These are phyloP conservation scores for Strigamia crassipes DNA, from an alignment of 2,888 invertebrate genomes.

Conservation along the genomic window DNA sequence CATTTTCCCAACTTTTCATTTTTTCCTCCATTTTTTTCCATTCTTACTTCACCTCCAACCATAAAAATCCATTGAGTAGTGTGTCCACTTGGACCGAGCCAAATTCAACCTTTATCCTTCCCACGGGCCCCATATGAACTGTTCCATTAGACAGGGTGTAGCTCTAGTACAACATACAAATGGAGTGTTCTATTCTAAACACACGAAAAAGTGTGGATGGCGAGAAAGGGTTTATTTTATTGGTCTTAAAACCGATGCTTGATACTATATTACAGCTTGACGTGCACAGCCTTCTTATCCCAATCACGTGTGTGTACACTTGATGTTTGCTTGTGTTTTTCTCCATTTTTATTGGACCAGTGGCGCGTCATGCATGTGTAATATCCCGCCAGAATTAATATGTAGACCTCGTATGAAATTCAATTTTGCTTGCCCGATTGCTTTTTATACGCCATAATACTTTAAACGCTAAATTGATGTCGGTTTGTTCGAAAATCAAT, in stretches of 20 bases:
- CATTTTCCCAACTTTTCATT: background rate
- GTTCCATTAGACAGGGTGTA: slow-evolving; percentile 29
- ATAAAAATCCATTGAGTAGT: background rate
- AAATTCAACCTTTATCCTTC: slow-evolving; percentile 24
- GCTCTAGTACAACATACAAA: slow-evolving; percentile 17
- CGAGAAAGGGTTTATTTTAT: slow-evolving; percentile 25
- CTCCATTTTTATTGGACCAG: slow-evolving; percentile 14
- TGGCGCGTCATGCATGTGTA: slow-evolving; percentile 32
- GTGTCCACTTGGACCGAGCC: slow-evolving; percentile 13
- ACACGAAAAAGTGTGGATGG: background rate
- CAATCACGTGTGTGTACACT: slow-evolving; percentile 28
- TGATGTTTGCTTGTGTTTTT: slow-evolving; percentile 35
- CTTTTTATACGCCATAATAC: slow-evolving; percentile 28
- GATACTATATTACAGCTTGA: slow-evolving; percentile 36
- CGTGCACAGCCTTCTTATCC: slow-evolving; percentile 6
- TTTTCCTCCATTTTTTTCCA: background rate
- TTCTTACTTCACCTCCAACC: too few species aligned
- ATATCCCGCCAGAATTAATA: slow-evolving; percentile 13
- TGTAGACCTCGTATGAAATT: slow-evolving; percentile 30
- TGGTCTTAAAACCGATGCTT: slow-evolving; percentile 27
- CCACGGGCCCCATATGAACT: slow-evolving; percentile 18
- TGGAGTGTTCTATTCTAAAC: background rate
- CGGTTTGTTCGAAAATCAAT: slow-evolving; percentile 24
- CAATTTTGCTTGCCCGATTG: slow-evolving; percentile 42
- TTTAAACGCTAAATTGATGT: slow-evolving; percentile 30